Evolutionary conservation across 2,113 vertebrate species (phyloP), one percentile per base, ranked within the genome.

Genomic region (Neodontobutis hainanensis): DNA sequence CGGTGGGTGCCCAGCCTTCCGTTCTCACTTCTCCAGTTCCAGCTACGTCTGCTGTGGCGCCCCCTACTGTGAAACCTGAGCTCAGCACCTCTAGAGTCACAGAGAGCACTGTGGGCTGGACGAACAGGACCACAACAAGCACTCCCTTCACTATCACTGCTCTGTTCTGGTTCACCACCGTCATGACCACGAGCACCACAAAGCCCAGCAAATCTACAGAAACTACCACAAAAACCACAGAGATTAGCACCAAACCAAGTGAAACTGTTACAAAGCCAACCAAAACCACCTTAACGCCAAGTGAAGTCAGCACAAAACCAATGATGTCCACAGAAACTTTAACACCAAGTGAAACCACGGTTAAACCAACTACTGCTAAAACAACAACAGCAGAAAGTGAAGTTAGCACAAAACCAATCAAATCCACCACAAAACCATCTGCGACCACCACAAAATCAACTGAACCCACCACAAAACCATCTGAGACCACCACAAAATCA

Each of bases 71-170:
- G 16, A 76, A 40, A 32, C 81, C 90, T 36, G 86, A 81, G 3
- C 32, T 52, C 9, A 75, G 84, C 14, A 87, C 85, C 15, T 36
- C 62, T 40, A 77, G 44, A 62, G 82, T 81, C 45, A 80, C 90
- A 0, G 67, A 78, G 1, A 6, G 69, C 27, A 47, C 75, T 1
- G 61, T 58, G 48, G 40, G 32, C 46, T 53, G 6, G 76, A 82
- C 72, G 1, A 83, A 57, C 15, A 45, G 2, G 12, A 12, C 42
- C 2, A 70, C 84, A 2, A 92, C 61, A 63, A 65, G 77, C 1
- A 15, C 67, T 8, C 75, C 85, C 2, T 65, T 60, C n/a, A 34
- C 69, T 52, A 57, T 67, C 50, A 86, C 82, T 0, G 40, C 85
- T 44, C 61, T 80, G 42, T 78, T 85, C 43, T 80, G 57, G 84